Percentiles rank a stretch among this genome's conserved stretches.
phyloP scores from a whole-genome alignment of 2,113 vertebrate species.

The Lonchura striata region DNA sequence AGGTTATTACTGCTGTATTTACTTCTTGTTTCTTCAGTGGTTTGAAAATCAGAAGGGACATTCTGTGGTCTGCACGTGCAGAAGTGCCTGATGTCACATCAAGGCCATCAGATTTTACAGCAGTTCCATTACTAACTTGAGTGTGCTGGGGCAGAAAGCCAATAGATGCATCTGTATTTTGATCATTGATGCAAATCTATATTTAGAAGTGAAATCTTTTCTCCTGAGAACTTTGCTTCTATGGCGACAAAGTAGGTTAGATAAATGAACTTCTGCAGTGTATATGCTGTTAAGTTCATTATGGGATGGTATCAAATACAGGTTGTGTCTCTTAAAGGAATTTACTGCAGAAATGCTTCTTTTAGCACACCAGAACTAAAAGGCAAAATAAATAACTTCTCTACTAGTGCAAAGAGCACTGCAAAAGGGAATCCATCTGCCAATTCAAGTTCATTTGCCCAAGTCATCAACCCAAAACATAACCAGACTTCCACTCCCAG shows the following conservation, averaged over 20 bases:
- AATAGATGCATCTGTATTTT: background rate
- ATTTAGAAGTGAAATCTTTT: constrained; percentile 39
- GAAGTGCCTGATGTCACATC: background rate
- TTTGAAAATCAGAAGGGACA: background rate
- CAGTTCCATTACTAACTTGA: background rate
- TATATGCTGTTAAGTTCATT: constrained; percentile 63
- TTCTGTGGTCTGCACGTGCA: background rate
- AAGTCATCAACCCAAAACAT: background rate
- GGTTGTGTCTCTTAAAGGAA: constrained; percentile 34
- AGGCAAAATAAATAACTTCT: background rate
- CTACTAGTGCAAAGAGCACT: background rate
- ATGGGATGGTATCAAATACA: constrained; percentile 15
- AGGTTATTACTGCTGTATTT: background rate
- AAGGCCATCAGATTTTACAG: background rate
- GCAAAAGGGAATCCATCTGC: background rate
- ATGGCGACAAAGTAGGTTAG: constrained; percentile 34
- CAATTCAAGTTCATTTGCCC: background rate
- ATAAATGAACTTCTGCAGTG: constrained; percentile 50
- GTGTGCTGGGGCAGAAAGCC: constrained; percentile 1
- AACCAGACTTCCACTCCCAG: background rate
- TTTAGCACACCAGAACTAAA: background rate
- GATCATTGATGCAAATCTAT: constrained; percentile 23
- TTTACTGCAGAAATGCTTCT: constrained; percentile 25
- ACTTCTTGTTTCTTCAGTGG: background rate
- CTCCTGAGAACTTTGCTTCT: constrained; percentile 28